A percentile compares a stretch with the other conserved stretches of the same genome.
Evolutionary conservation across 2,888 invertebrate species (phyloP).

Genomic region (Pterostichus madidus): DNA sequence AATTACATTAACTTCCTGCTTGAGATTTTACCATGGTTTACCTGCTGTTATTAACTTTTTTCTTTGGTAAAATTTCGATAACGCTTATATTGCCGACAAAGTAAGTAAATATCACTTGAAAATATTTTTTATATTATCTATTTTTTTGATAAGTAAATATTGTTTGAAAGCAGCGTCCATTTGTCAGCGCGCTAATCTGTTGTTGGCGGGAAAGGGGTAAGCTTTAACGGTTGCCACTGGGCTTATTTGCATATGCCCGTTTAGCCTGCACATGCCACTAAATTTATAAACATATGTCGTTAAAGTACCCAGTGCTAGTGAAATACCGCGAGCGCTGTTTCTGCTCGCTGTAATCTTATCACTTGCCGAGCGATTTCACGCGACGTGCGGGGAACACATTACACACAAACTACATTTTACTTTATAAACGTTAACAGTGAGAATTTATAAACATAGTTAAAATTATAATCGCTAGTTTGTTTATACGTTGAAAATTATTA

Average conservation of each 20-base stretch:
- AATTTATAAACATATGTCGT: conserved; percentile 64
- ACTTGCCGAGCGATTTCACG: background rate
- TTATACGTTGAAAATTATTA: conserved; percentile 15
- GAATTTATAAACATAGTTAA: conserved; percentile 11
- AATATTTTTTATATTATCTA: background rate
- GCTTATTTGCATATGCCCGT: conserved; percentile 59
- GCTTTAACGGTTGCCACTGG: conserved; percentile 38
- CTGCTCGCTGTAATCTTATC: conserved; percentile 26
- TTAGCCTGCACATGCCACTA: conserved; percentile 59
- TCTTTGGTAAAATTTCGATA: background rate
- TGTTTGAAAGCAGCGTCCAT: too few relatives aligned
- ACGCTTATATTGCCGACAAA: background rate
- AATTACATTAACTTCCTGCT: conserved; percentile 30
- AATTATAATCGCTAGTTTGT: background rate
- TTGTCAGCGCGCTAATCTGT: background rate
- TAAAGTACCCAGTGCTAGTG: background rate
- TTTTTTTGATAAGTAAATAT: background rate
- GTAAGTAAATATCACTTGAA: background rate
- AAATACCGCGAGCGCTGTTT: conserved; percentile 1
- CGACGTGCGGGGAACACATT: background rate
- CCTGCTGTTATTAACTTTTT: conserved; percentile 15
- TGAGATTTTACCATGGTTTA: background rate
- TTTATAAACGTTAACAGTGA: conserved; percentile 20
- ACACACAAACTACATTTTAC: background rate
- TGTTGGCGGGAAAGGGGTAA: conserved; percentile 37